phyloP scores from a whole-genome alignment of 2,113 vertebrate species.

The Aegithalos caudatus region DNA sequence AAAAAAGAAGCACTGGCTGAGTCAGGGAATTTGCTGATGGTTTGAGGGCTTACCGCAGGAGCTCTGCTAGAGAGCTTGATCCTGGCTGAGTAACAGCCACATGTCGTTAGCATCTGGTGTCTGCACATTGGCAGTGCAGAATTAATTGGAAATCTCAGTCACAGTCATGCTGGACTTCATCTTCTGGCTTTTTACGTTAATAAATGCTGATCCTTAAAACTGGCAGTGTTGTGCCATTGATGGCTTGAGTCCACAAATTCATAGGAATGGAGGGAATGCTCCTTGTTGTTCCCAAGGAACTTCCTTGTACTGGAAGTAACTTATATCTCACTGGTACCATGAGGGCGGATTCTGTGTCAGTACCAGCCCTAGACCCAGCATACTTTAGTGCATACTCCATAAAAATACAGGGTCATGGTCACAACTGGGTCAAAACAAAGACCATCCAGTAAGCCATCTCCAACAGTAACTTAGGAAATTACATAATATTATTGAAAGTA shows the following conservation, averaged over 20 bases:
- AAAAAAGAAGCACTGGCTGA: background rate
- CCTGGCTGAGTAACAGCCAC: background rate
- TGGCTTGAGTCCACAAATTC: background rate
- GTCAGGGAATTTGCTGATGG: background rate
- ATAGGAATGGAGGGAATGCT: background rate
- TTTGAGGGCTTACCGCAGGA: background rate
- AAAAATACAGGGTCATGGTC: background rate
- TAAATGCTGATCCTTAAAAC: background rate
- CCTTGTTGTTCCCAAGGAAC: background rate
- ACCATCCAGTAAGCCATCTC: background rate
- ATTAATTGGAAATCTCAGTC: background rate
- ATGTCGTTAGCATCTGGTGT: background rate
- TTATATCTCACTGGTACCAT: background rate
- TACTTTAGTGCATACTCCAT: background rate
- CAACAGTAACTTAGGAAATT: background rate
- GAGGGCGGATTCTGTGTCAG: background rate
- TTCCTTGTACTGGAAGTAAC: rapidly evolving
- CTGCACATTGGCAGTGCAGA: background rate
- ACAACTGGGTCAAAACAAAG: background rate
- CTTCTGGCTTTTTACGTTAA: background rate
- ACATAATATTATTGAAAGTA: background rate
- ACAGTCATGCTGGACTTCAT: background rate
- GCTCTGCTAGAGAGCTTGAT: background rate
- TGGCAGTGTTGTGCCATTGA: background rate
- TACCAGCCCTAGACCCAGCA: background rate